Evolutionary conservation across 2,888 invertebrate genomes (phyloP), one percentile per base, ranked within the genome.

Genomic region (Luffia ferchaultella): DNA sequence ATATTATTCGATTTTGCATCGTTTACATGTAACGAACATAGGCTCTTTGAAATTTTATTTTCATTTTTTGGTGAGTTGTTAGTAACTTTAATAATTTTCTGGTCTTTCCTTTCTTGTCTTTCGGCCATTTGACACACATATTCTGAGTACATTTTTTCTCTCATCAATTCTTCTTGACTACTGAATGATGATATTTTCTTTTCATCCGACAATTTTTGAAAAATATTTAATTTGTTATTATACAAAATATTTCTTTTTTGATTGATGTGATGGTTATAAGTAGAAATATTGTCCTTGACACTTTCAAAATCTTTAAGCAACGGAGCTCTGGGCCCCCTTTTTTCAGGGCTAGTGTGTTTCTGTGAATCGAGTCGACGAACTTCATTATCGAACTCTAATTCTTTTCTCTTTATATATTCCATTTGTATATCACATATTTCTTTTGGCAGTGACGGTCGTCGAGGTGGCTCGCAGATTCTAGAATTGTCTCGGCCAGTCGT

Each of bases 131-230:
- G 91, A 63, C 86, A 85, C 65, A 93, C 87, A 76, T 93, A 94
- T 69, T 94, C 94, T 59, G 91, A 87, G 73, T 92, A 94, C 93
- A 95, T 94, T 72, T 90, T 89, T 57, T 91, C 90, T 5, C 93
- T 87, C 60, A 92, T 88, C 43, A 88, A 80, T 68, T 93, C 92
- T 55, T 88, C 88, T 67, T 93, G 91, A 46, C 89, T 89, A 7
- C 89, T 87, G 9, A 84, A 85, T 42, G 88, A 77, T 52, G 70
- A 58, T 44, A 73, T 69, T 18, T 52, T 60, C 62, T 52, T 59
- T 47, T 46, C 52, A 1, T 42, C 43, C 9, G 20, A 20, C 19
- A 43, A 17, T 56, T 60, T 65, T 64, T 55, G 61, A 62, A 3
- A 58, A 54, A 50, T 51, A 56, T 52, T 61, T 58, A 52, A 57